Evolutionary conservation across 2,888 invertebrate genomes (phyloP).

Genomic region (Oegoconia quadripuncta): DNA sequence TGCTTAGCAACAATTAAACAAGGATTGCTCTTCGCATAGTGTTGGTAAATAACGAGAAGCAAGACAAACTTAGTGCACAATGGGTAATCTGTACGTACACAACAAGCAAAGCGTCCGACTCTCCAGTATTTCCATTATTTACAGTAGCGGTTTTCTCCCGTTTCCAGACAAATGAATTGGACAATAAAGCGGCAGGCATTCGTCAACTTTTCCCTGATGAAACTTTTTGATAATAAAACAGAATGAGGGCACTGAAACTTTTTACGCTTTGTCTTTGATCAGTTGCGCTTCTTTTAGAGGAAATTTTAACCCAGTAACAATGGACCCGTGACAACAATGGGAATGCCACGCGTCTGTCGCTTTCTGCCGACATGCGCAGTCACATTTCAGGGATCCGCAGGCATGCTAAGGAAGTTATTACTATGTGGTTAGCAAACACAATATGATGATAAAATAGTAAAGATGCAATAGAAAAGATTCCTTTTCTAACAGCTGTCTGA

Average conservation of each 20-base stretch:
- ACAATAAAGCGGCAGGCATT: conserved; percentile 57
- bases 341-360: neutral
- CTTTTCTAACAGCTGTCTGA: too few relatives aligned
- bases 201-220: conserved; percentile 58
- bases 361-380: conserved; percentile 6
- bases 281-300: conserved; percentile 38
- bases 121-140: conserved; percentile 53
- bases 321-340: conserved; percentile 15
- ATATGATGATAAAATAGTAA: too few relatives aligned
- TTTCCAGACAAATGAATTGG: conserved; percentile 59
- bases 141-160: conserved; percentile 47
- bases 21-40: conserved; percentile 48
- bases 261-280: conserved; percentile 53
- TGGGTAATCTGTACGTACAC: conserved; percentile 49
- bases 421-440: neutral
- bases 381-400: conserved; percentile 10
- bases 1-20: conserved; percentile 24
- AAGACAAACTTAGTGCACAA: conserved; percentile 59
- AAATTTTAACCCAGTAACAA: conserved; percentile 37
- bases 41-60: conserved; percentile 46
- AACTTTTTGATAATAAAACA: conserved; percentile 61
- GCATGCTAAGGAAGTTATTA: neutral
- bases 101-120: conserved; percentile 44
- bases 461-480: too few relatives aligned
- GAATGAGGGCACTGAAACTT: conserved; percentile 48